These are phyloP conservation scores for Chrysopa pallens DNA, from an alignment of 1,140 invertebrate species.

Conservation along the genomic window DNA sequence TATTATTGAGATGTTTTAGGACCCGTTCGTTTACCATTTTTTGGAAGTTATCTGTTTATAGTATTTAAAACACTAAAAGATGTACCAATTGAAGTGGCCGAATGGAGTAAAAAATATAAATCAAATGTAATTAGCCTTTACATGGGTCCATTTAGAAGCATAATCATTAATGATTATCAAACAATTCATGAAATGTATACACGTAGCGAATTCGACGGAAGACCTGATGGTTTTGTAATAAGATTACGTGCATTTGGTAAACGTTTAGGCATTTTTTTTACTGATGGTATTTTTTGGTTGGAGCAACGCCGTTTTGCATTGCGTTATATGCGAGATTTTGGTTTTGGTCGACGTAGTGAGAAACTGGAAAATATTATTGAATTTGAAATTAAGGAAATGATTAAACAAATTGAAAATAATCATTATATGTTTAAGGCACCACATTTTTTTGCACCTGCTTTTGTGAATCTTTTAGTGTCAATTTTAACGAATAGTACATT, in stretches of 20 bases:
- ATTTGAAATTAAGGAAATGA: constrained; percentile 30
- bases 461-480: too few species aligned
- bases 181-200: constrained; percentile 21
- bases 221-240: constrained; percentile 13
- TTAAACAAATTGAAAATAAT: constrained; percentile 16
- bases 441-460: too few species aligned
- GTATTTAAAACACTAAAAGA: too few species aligned
- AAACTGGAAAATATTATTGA: constrained; percentile 28
- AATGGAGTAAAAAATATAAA: too few species aligned
- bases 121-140: constrained; percentile 17
- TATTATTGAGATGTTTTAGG: too few species aligned
- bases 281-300: constrained; percentile 44
- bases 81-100: too few species aligned
- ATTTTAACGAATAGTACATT: too few species aligned
- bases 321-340: constrained; percentile 48
- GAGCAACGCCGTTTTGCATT: constrained; percentile 52
- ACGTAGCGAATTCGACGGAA: constrained; percentile 22
- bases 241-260: neutral
- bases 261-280: constrained; percentile 41
- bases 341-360: constrained; percentile 42
- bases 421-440: too few species aligned
- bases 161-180: constrained; percentile 20
- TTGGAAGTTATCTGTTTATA: too few species aligned
- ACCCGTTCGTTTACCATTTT: too few species aligned
- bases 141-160: constrained; percentile 16